Evolutionary conservation across 2,113 vertebrate species (phyloP), one percentile per base, ranked within the genome.

Genomic region (Eupsittula cactorum): DNA sequence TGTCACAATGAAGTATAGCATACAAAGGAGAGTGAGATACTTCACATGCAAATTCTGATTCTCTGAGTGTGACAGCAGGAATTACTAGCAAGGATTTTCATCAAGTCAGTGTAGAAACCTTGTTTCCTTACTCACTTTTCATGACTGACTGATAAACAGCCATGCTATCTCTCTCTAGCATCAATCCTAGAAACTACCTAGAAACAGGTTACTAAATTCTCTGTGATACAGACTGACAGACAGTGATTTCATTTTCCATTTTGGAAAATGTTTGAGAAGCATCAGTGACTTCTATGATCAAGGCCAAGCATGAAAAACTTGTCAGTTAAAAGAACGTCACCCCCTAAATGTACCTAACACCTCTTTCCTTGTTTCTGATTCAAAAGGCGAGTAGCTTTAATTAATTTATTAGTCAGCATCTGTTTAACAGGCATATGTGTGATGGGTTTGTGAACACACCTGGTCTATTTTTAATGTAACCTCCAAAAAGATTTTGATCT

Each of bases 231-330:
- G 55, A 31, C 42, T 21, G 41, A 42, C n/a, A 65, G 41, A 8
- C 29, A 37, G 27, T 2, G 1, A 57, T 82, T 93, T 65, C 6
- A 37, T 92, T 94, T 94, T 83, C 62, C 70, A n/a, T 69, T 21
- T 65, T 0, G 0, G 74, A 82, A 92, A 93, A 69, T 2, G 21
- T 86, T 94, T 84, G 62, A 84, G 82, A 75, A 89, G 19, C 65
- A 82, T 85, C 65, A 76, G 28, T 76, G 28, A 44, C 53, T 90
- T 85, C 57, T 86, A 77, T 63, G 49, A 82, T 31, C 78, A 74
- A 85, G n/a, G n/a, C 47, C 97, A 87, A 95, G 96, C 88, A 77
- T 92, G 94, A 97, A 98, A 95, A 98, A 97, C 98, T 98, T 97
- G 95, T 93, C 79, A 89, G 53, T 92, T 84, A 96, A 73, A 85